These are phyloP conservation scores for Ephestia elutella DNA, from an alignment of 1,140 invertebrate species.

Conservation along the genomic window DNA sequence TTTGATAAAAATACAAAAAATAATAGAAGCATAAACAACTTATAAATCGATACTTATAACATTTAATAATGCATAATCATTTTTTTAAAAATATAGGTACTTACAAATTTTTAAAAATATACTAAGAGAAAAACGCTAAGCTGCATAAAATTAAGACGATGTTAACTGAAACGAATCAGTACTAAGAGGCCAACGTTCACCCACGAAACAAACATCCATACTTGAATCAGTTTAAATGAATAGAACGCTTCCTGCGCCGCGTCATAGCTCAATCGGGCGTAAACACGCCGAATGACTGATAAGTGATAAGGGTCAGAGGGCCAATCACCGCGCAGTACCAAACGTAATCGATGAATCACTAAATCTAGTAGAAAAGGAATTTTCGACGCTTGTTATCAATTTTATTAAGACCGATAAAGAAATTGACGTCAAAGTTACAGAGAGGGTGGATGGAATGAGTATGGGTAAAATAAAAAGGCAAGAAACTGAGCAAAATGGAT, in stretches of 20 bases:
- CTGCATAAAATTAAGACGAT: neutral
- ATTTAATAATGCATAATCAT: no score
- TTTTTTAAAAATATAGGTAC: no score
- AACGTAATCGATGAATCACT: slow-evolving; percentile 25
- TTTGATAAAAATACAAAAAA: no score
- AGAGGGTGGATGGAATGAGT: no score
- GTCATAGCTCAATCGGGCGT: slow-evolving; percentile 16
- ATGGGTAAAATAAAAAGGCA: no score
- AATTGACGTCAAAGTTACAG: no score
- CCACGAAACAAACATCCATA: slow-evolving; percentile 13
- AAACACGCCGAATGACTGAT: slow-evolving; percentile 28
- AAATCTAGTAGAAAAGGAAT: slow-evolving; percentile 9
- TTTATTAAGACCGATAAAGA: no score
- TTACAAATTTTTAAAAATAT: no score
- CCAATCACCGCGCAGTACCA: slow-evolving; percentile 13
- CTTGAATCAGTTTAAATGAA: slow-evolving; percentile 14
- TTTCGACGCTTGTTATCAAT: no score
- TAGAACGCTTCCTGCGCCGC: slow-evolving; percentile 19
- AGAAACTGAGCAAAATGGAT: no score
- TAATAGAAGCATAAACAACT: no score
- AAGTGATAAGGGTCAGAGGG: slow-evolving; percentile 35
- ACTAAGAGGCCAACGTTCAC: slow-evolving; percentile 7
- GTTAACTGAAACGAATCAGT: neutral
- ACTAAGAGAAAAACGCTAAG: neutral
- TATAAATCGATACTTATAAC: no score